Evolutionary conservation across 1,140 invertebrate species (phyloP).

Genomic region (Ceratitis capitata): DNA sequence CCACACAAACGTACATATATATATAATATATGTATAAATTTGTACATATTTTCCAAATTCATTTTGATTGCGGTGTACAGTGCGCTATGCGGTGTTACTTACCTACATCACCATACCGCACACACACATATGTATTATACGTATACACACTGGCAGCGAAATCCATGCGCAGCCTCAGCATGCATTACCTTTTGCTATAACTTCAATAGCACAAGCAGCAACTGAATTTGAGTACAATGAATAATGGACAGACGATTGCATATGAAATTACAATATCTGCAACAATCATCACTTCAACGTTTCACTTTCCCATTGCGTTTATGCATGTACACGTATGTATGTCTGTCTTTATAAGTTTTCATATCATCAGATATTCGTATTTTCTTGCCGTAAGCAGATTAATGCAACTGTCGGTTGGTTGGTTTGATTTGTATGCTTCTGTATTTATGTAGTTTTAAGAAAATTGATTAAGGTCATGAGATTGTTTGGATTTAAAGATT

Average conservation of each 20-base stretch:
- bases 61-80: not conserved
- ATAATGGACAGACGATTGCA: constrained; percentile 12
- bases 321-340: not conserved
- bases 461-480: not conserved
- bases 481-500: not conserved
- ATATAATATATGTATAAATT: not conserved
- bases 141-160: not conserved
- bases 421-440: no score
- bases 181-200: no score
- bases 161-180: not conserved
- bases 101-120: no score
- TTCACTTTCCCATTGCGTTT: constrained; percentile 4
- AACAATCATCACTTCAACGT: constrained; percentile 13
- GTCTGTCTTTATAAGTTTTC: constrained; percentile 29
- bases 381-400: not conserved
- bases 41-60: not conserved
- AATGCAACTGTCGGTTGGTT: not conserved
- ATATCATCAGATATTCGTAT: not conserved
- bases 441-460: constrained; percentile 22
- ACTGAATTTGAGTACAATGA: not conserved
- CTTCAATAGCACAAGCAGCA: not conserved
- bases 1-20: not conserved
- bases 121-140: no score
- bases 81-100: no score
- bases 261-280: constrained; percentile 34